These are phyloP conservation scores for Sinosuthora webbiana DNA, from an alignment of 2,113 vertebrate genomes.

Conservation along the genomic window DNA sequence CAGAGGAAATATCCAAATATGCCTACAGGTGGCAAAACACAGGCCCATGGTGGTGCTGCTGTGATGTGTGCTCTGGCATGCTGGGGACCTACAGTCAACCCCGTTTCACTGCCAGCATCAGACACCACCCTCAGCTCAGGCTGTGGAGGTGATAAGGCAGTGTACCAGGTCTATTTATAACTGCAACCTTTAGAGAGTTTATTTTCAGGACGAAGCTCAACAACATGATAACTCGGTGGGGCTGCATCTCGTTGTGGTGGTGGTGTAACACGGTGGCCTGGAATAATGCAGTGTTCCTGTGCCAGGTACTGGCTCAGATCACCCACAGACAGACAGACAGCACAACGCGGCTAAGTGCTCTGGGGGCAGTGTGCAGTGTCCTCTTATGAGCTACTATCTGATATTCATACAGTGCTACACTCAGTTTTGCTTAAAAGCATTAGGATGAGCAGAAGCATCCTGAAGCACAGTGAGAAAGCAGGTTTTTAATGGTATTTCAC, in stretches of 20 bases:
- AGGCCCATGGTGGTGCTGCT: not conserved
- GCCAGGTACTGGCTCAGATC: not conserved
- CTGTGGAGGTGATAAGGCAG: not conserved
- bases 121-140: not conserved
- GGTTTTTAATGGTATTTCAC: not conserved
- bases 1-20: not conserved
- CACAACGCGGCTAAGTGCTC: not conserved
- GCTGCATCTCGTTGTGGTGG: not conserved
- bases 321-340: not conserved
- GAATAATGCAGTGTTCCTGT: not conserved
- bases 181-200: not conserved
- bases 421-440: not conserved
- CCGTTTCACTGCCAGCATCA: not conserved
- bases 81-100: not conserved
- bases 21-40: not conserved
- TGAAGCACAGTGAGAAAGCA: not conserved
- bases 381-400: not conserved
- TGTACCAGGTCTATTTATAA: not conserved
- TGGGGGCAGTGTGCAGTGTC: not conserved
- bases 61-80: not conserved
- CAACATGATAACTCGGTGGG: not conserved
- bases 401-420: not conserved
- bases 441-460: not conserved
- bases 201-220: not conserved
- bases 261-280: not conserved